A percentile compares a stretch with the other conserved stretches of the same genome.
Conservation (phyloP, 2,797 vertebrate species). For the Falco naumanni region DNA sequence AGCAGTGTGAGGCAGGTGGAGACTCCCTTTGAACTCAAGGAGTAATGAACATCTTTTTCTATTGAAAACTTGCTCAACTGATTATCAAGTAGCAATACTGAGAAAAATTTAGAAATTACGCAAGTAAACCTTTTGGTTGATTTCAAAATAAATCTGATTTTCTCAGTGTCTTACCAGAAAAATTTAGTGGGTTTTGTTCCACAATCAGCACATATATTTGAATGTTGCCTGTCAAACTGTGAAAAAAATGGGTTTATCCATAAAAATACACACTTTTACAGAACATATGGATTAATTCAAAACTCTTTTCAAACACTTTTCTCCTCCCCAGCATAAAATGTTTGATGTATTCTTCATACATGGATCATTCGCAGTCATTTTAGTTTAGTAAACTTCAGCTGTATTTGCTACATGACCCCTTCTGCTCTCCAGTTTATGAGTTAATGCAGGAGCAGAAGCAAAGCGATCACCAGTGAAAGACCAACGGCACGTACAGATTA, state of each 20-base stretch:
- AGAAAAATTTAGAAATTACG: not conserved
- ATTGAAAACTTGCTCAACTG: not conserved
- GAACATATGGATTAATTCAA: not conserved
- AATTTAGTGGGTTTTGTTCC: not conserved
- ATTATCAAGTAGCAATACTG: not conserved
- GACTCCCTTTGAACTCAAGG: not conserved
- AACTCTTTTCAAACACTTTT: not conserved
- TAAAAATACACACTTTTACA: not conserved
- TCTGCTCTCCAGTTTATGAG: not conserved
- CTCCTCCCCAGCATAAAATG: not conserved
- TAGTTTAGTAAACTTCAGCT: not conserved
- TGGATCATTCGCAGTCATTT: not conserved
- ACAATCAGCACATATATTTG: not conserved
- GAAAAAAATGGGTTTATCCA: not conserved
- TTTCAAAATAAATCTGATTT: not conserved
- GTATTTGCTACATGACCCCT: not conserved
- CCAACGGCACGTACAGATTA: not conserved
- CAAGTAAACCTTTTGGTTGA: not conserved
- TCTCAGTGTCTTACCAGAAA: not conserved
- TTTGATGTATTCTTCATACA: not conserved
- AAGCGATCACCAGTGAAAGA: not conserved
- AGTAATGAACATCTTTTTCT: not conserved
- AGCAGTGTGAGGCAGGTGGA: not conserved
- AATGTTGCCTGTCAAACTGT: not conserved
- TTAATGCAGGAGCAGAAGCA: not conserved